Conservation (phyloP, 2,113 vertebrate genomes). For the Zosterops japonicus region DNA sequence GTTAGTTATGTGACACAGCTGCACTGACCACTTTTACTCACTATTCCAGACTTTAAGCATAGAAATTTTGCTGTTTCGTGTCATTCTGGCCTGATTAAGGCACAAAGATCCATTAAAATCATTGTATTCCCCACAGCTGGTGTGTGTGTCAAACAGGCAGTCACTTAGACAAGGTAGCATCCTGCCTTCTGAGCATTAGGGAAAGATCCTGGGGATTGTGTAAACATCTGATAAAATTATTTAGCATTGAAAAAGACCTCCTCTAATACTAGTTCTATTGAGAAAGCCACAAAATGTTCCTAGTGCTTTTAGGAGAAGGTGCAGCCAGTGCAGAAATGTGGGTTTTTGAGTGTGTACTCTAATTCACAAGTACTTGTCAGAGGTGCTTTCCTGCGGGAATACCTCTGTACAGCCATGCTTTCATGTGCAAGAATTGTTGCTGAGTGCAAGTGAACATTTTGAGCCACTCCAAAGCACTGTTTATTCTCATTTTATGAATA, state of each 20-base stretch:
- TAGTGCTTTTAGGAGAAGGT: not conserved
- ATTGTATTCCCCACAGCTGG: not conserved
- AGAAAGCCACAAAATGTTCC: not conserved
- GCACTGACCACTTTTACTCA: not conserved
- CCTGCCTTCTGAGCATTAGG: not conserved
- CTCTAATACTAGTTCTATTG: not conserved
- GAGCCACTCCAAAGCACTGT: not conserved
- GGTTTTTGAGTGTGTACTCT: accelerated
- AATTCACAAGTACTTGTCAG: not conserved
- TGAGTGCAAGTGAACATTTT: not conserved
- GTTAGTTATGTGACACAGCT: not conserved
- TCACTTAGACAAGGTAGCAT: not conserved
- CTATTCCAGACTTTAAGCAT: not conserved
- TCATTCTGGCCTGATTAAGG: not conserved
- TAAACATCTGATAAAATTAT: not conserved
- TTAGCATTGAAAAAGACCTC: not conserved
- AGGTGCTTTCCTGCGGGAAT: not conserved
- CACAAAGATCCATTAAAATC: not conserved
- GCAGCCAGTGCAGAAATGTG: not conserved
- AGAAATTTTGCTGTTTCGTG: not conserved
- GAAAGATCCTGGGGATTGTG: not conserved
- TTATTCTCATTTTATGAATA: not conserved
- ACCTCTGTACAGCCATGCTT: accelerated
- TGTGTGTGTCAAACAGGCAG: not conserved
- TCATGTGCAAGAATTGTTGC: not conserved